Evolutionary conservation across 2,888 invertebrate species (phyloP), one percentile per base, ranked within the genome.

Genomic region (Ormyrus rosae): DNA sequence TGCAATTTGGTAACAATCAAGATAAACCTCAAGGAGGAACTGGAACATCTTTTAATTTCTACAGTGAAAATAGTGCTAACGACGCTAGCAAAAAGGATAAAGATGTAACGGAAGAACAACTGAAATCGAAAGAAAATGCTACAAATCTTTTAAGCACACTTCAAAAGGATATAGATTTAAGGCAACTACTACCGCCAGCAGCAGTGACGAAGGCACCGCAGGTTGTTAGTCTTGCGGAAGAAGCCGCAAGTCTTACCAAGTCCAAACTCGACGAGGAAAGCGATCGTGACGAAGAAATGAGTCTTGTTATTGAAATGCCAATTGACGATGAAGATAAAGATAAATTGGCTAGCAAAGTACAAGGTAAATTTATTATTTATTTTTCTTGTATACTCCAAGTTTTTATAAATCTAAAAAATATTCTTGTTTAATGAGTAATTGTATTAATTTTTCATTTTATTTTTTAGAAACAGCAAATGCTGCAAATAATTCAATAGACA

Each of bases 91-190:
- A 60, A 64, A 77, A 67, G 6, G 82, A 83, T 56, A 64, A 48
- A 6, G 69, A 77, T 6, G n/a, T 5, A 1, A 55, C 74, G 63
- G 78, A 78, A 13, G 71, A 75, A 4, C 1, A 55, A 5, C n/a
- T 48, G 2, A 68, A 69, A 65, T 0, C 50, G 7, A 64, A 71
- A 10, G 70, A 67, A 4, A 63, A 45, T 55, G 1, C 50, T 1
- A 5, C 19, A 45, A 55, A 9, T 13, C 2, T 19, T 34, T 7
- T 65, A n/a, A 68, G 45, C 34, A 2, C 56, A 4, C 2, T 78
- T 6, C 13, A 69, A 8, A 80, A 82, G 10, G 92, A 92, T 81
- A 85, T 91, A 2, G 92, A 92, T 85, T 89, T 92, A 45, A 87
- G 92, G 56, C 91, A 91, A 80, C 83, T 92, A 46, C 83, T 91